Conservation (phyloP, 2,113 vertebrate genomes). For the Tor tambroides region DNA sequence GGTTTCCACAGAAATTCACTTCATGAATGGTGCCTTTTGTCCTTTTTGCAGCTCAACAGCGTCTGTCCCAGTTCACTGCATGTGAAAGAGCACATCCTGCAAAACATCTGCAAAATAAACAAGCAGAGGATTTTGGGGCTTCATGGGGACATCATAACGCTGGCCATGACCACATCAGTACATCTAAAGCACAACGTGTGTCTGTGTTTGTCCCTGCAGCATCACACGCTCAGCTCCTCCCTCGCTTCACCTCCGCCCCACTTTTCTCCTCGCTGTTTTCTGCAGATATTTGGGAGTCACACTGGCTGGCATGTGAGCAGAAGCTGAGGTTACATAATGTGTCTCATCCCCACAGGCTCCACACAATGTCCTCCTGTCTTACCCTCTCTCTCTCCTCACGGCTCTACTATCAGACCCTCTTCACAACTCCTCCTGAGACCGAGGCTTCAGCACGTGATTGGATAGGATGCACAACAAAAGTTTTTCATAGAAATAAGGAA, state of each 20-base stretch:
- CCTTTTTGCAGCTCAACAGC: not conserved
- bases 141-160: not conserved
- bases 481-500: not conserved
- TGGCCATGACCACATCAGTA: not conserved
- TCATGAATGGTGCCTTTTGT: not conserved
- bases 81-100: not conserved
- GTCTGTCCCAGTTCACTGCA: not conserved
- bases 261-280: constrained; percentile 14
- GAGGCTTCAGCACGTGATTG: not conserved
- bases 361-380: constrained; percentile 51
- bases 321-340: constrained; percentile 72
- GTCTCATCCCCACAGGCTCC: constrained; percentile 52
- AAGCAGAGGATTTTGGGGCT: no score
- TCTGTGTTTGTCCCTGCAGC: constrained; percentile 1
- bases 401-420: not conserved
- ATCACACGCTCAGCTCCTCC: not conserved
- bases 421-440: not conserved
- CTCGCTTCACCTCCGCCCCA: constrained; percentile 19
- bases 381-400: constrained; percentile 36
- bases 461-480: not conserved
- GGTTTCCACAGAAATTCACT: not conserved
- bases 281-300: constrained; percentile 71
- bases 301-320: constrained; percentile 76
- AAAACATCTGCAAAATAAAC: not conserved
- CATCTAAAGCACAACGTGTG: not conserved